Conservation (phyloP, 2,113 vertebrate species). For the Puntigrus tetrazona region DNA sequence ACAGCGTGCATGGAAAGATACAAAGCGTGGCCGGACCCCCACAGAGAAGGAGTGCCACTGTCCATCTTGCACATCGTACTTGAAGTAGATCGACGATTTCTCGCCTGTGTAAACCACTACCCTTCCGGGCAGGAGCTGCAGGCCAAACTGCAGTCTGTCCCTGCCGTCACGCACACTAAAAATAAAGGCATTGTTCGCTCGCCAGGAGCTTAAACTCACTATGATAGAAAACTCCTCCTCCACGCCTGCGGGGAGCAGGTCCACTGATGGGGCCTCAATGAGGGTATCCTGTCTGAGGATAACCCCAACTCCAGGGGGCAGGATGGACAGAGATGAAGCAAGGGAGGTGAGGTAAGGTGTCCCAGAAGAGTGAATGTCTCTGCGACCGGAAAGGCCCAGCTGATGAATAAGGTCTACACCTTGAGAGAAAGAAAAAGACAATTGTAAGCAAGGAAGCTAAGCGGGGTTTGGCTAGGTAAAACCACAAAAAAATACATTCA, state of each 20-base stretch:
- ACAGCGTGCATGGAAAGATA: constrained; percentile 84
- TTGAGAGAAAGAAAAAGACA: constrained; percentile 68
- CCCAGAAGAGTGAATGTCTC: constrained; percentile 67
- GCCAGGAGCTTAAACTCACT: constrained; percentile 85
- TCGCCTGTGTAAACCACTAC: constrained; percentile 84
- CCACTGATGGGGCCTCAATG: constrained; percentile 77
- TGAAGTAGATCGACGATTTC: constrained; percentile 82
- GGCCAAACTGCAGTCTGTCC: constrained; percentile 86
- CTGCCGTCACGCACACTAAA: constrained; percentile 84
- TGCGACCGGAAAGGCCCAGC: constrained; percentile 81
- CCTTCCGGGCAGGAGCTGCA: constrained; percentile 87
- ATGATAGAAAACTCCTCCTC: constrained; percentile 84
- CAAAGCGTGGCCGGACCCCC: constrained; percentile 73
- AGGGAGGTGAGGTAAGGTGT: constrained; percentile 63
- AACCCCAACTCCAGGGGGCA: constrained; percentile 76
- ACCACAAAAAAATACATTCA: neutral
- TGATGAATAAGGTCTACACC: constrained; percentile 90
- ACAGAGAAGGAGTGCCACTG: constrained; percentile 86
- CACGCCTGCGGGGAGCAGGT: constrained; percentile 76
- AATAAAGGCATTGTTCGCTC: constrained; percentile 90
- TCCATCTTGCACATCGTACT: constrained; percentile 85
- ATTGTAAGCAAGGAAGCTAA: neutral
- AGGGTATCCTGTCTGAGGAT: constrained; percentile 75
- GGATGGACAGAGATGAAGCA: constrained; percentile 71
- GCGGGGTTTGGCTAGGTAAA: constrained; percentile 23